Evolutionary conservation across 2,113 vertebrate species (phyloP).

Genomic region (Acanthisitta chloris): DNA sequence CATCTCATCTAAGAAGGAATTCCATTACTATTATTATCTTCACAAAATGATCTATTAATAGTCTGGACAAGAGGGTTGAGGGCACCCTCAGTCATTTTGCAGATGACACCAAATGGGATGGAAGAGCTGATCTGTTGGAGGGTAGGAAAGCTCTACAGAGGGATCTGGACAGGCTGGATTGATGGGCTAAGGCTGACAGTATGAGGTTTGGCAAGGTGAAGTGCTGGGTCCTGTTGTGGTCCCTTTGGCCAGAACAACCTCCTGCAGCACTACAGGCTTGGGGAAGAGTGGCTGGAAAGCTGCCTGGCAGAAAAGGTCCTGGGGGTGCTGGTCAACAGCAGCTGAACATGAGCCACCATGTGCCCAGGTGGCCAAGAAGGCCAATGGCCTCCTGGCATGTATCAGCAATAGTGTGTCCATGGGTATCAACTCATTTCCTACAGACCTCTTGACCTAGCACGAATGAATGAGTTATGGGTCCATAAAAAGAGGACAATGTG

Average conservation of each 20-base stretch:
- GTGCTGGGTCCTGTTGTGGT: accelerated
- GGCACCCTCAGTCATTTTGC: not conserved
- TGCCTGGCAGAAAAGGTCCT: not conserved
- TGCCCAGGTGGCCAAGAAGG: not conserved
- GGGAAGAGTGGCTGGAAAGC: not conserved
- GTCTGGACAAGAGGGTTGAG: not conserved
- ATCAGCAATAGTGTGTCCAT: accelerated
- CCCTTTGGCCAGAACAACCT: not conserved
- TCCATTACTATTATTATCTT: not conserved
- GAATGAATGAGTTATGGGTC: not conserved
- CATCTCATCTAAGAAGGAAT: not conserved
- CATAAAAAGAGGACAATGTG: not conserved
- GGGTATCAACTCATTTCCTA: not conserved
- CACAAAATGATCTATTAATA: not conserved
- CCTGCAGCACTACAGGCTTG: not conserved
- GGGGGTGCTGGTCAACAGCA: accelerated
- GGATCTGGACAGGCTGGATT: not conserved
- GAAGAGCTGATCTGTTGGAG: not conserved
- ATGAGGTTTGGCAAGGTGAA: not conserved
- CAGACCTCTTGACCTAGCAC: not conserved
- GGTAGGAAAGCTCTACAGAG: not conserved
- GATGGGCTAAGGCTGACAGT: accelerated
- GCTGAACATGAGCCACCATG: not conserved
- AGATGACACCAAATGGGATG: not conserved
- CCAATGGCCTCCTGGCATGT: not conserved